Percentiles rank a stretch among this genome's conserved stretches.
These are phyloP conservation scores for Drosophila melanica DNA, from an alignment of 1,140 invertebrate species.

Conservation along the genomic window DNA sequence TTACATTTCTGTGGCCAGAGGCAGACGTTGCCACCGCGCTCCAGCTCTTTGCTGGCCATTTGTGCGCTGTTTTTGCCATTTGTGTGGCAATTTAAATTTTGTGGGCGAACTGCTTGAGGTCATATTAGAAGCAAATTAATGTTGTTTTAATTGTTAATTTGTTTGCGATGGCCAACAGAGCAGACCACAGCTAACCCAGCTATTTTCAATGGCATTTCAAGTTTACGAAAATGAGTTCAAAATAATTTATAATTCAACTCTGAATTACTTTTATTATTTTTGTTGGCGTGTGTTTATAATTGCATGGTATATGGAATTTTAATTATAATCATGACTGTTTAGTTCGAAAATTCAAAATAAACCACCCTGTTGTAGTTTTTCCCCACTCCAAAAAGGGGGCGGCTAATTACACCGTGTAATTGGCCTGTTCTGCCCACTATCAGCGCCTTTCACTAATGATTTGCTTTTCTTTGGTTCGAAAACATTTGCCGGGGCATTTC, in stretches of 20 bases:
- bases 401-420: constrained; percentile 53
- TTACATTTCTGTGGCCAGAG: constrained; percentile 75
- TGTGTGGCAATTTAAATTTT: constrained; percentile 66
- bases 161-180: constrained; percentile 41
- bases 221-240: constrained; percentile 4
- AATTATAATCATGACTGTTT: constrained; percentile 5
- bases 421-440: not conserved
- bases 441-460: constrained; percentile 37
- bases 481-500: constrained; percentile 59
- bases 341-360: not conserved
- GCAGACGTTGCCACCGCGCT: constrained; percentile 3
- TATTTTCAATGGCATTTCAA: constrained; percentile 4
- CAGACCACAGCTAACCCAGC: not conserved
- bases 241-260: not conserved
- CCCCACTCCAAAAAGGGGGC: not conserved
- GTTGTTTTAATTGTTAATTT: constrained; percentile 81
- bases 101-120: constrained; percentile 70
- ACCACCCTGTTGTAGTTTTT: not conserved
- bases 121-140: constrained; percentile 78
- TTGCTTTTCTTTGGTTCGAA: constrained; percentile 36
- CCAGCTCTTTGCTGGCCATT: constrained; percentile 30
- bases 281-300: constrained; percentile 11
- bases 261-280: not conserved
- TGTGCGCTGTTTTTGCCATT: constrained; percentile 33
- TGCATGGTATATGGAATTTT: not conserved